Conservation (phyloP, 2,113 vertebrate genomes). For the Amblyopsis rosae region DNA sequence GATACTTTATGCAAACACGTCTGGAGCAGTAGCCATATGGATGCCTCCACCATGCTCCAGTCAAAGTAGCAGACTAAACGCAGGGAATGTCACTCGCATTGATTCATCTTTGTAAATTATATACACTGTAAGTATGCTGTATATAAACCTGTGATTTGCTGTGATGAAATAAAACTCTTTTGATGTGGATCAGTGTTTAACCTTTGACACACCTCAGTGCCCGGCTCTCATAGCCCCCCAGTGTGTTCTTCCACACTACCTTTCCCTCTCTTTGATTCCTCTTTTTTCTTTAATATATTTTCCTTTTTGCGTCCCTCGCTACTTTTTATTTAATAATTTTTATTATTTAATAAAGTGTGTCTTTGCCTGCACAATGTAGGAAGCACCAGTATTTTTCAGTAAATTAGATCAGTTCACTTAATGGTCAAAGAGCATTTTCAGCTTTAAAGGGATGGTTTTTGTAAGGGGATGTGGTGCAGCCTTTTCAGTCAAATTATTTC, state of each 20-base stretch:
- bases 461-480: slow-evolving; percentile 29
- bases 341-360: slow-evolving; percentile 31
- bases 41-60: slow-evolving; percentile 67
- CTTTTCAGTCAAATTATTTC: slow-evolving; percentile 39
- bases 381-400: slow-evolving; percentile 49
- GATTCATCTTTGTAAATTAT: slow-evolving; percentile 76
- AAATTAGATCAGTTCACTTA: slow-evolving; percentile 62
- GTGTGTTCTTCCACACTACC: slow-evolving; percentile 32
- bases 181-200: slow-evolving; percentile 64
- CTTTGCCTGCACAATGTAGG: slow-evolving; percentile 40
- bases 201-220: slow-evolving; percentile 62
- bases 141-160: slow-evolving; percentile 65
- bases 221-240: slow-evolving; percentile 50
- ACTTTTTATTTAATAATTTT: slow-evolving; percentile 25
- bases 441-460: slow-evolving; percentile 62
- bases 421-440: slow-evolving; percentile 66
- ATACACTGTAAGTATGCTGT: slow-evolving; percentile 68
- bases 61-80: slow-evolving; percentile 62
- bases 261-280: slow-evolving; percentile 26
- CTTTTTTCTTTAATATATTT: slow-evolving; percentile 3
- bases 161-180: slow-evolving; percentile 76
- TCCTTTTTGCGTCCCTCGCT: slow-evolving; percentile 16
- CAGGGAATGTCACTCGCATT: slow-evolving; percentile 51
- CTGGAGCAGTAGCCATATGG: slow-evolving; percentile 75
- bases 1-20: slow-evolving; percentile 68